Evolutionary conservation across 2,797 vertebrate genomes (phyloP), one percentile per base, ranked within the genome.

Genomic region (Artibeus jamaicensis): DNA sequence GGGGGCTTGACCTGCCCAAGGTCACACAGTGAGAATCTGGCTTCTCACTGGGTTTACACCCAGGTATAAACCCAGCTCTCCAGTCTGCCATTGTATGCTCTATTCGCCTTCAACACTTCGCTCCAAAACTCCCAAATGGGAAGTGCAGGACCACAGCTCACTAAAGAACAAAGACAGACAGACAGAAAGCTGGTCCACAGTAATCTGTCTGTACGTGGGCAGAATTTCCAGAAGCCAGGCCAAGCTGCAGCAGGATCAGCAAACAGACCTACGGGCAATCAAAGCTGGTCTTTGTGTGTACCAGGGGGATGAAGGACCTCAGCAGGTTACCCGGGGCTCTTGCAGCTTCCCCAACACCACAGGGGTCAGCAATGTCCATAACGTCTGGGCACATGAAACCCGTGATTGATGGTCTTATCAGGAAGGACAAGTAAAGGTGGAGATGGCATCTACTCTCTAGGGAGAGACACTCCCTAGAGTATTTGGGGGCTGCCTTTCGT

Each of bases 81-180:
- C 91, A 11, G 29, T 44, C 50, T 78, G 11, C 70, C 85, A 91
- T 4, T 9, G 78, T 6, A 18, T 34, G 29, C 6, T 77, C 37
- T 68, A 39, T 32, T 87, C 93, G 55, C 62, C 39, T 89, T 76
- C 91, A 91, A 65, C 26, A 19, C 21, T 76, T 34, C 9, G 37
- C 71, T 94, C 86, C 77, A 24, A 94, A 92, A 48, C 11, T 73
- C 70, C 53, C 77, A 42, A 48, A 89, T 10, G 88, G 81, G 21
- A 24, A 21, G 44, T 81, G 71, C 48, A 81, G 86, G 44, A 73
- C 22, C 59, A 70, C 34, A 73, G 73, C 32, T 90, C 77, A 15
- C 77, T 37, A 42, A 68, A 82, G 32, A 73, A 94, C 76, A 88
- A 73, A 94, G 86, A 93, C 68, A 93, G 93, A 91, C 67, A 84